A percentile compares a stretch with the other conserved stretches of the same genome.
These are phyloP conservation scores for Junco hyemalis DNA, from an alignment of 2,113 vertebrate genomes.

Conservation along the genomic window DNA sequence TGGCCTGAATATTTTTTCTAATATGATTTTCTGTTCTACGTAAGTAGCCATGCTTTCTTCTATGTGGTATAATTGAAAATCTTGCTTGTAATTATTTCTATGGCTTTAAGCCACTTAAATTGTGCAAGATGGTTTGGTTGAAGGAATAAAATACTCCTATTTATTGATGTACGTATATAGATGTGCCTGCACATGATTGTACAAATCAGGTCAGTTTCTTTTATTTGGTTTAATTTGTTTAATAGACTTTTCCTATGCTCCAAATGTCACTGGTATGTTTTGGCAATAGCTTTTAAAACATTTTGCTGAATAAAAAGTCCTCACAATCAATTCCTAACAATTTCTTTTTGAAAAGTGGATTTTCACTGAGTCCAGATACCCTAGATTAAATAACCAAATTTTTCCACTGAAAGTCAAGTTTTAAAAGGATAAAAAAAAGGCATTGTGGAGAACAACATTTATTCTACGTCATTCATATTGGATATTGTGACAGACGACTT, in stretches of 20 bases:
- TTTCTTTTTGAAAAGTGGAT: neutral
- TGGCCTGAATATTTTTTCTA: neutral
- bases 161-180: neutral
- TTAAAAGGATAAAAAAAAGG: neutral
- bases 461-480: neutral
- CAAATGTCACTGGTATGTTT: no score
- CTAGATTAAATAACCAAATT: neutral
- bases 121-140: neutral
- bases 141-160: neutral
- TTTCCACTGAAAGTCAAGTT: neutral
- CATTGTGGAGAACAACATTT: neutral
- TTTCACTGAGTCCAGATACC: neutral
- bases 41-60: neutral
- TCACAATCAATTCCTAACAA: neutral
- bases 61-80: neutral
- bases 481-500: neutral
- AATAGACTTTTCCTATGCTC: no score
- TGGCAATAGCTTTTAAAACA: no score
- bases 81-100: neutral
- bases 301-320: neutral
- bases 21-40: neutral
- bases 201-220: no score
- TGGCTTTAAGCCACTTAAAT: neutral
- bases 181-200: neutral
- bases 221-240: no score